Base-by-base conservation (phyloP, 1,140 invertebrate species). In the Aphelenchoides besseyi region DNA sequence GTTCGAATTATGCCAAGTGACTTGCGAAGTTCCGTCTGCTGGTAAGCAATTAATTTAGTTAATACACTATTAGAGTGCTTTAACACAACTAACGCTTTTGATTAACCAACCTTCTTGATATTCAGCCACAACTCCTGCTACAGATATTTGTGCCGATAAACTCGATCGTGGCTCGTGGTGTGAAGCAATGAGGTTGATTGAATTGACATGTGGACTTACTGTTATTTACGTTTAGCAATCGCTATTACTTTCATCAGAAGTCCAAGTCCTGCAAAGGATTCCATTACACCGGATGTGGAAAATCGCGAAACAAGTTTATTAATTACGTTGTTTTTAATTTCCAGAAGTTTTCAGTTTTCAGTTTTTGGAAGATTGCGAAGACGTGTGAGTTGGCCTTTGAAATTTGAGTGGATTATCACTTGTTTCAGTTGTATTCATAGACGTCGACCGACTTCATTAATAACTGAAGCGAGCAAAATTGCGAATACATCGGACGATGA, bases 211-310 rank as follows among this genome's bases (percentile, higher is more conserved):
- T 48, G 23, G 41, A 48, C 41, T 48, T 16, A 48, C 23, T 16
- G 41, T n/a, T 48, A 48, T 48, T 8, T 59, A n/a, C n/a, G n/a
- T 59, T 8, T 8, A 8, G 73, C 1, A 82, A 79, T 61, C 62
- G 79, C 32, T 81, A 82, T 54, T 82, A 79, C 48, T 81, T 70
- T 64, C 66, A 82, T 55, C 53, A 69, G 12, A 76, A 73, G 48
- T 71, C 77, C 9, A 67, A 66, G 5, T 71, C 72, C 35, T 81
- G 79, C 73, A 79, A 73, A 71, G 79, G 79, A 23, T 81, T 82
- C 57, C 79, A 81, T 67, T 81, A 81, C 66, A 81, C 79, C 0
- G 79, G 79, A 23, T 81, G 79, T 71, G 79, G 79, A 23, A 67
- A 77, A 69, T 79, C 77, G 32, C 33, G 70, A 35, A 81, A 81